phyloP scores from a whole-genome alignment of 2,888 invertebrate species.

The Diogma glabrata region DNA sequence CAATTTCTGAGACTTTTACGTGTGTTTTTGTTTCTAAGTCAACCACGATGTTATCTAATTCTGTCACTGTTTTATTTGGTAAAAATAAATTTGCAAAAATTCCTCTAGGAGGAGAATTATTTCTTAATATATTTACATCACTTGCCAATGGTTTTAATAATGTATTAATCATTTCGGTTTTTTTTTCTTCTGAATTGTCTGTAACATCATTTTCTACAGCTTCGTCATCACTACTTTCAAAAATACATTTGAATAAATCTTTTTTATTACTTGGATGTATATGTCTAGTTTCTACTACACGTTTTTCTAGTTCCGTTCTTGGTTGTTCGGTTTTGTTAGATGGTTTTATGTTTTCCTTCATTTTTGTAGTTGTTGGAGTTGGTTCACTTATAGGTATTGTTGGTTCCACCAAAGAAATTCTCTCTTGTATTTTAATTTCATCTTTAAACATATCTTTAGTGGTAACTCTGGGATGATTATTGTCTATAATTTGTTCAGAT shows the following conservation, averaged over 20 bases:
- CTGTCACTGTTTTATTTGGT: neutral
- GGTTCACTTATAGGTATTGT: neutral
- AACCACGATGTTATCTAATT: neutral
- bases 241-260: constrained; percentile 84
- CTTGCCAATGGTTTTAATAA: constrained; percentile 22
- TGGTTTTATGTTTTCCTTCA: neutral
- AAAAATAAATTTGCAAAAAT: constrained; percentile 42
- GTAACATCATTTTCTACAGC: constrained; percentile 33
- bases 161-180: constrained; percentile 21
- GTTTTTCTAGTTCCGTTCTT: constrained; percentile 28
- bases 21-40: neutral
- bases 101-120: constrained; percentile 57
- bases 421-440: too few relatives aligned
- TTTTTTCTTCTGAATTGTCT: constrained; percentile 23
- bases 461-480: too few relatives aligned
- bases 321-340: constrained; percentile 4
- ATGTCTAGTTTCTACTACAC: constrained; percentile 26
- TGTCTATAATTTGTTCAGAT: neutral
- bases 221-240: constrained; percentile 65
- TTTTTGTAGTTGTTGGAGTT: neutral
- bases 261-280: constrained; percentile 45
- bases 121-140: constrained; percentile 46
- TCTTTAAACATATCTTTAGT: too few relatives aligned
- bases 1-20: neutral
- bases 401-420: neutral